Conservation (phyloP, 2,888 invertebrate species). For the Tinea semifulvella region DNA sequence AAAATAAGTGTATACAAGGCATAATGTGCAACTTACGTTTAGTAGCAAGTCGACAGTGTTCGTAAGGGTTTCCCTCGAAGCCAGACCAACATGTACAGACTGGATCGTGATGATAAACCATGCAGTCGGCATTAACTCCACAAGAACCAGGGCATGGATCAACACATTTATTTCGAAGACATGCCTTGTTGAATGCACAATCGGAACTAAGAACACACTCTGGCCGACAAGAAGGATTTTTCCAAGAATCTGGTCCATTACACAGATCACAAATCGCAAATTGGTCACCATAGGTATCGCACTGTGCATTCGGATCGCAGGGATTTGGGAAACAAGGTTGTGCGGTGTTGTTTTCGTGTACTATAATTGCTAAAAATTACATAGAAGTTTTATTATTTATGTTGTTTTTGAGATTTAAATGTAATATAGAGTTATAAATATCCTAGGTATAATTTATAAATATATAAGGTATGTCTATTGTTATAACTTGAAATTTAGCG, state of each 20-base stretch:
- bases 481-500: slow-evolving; percentile 15
- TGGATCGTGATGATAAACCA: slow-evolving; percentile 76
- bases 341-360: slow-evolving; percentile 68
- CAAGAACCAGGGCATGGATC: slow-evolving; percentile 85
- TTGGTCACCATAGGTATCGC: slow-evolving; percentile 76
- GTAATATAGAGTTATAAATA: background rate
- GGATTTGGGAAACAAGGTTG: slow-evolving; percentile 82
- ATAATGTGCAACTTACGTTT: slow-evolving; percentile 63
- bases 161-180: slow-evolving; percentile 75
- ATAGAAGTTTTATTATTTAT: slow-evolving; percentile 10
- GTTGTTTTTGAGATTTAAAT: background rate
- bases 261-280: slow-evolving; percentile 85
- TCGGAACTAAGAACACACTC: slow-evolving; percentile 85
- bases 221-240: slow-evolving; percentile 80
- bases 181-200: slow-evolving; percentile 80
- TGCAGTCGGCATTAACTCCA: slow-evolving; percentile 76
- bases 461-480: no score
- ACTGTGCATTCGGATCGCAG: slow-evolving; percentile 73
- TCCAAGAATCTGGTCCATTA: slow-evolving; percentile 70
- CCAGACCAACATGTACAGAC: slow-evolving; percentile 75
- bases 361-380: slow-evolving; percentile 50
- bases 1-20: slow-evolving; percentile 14
- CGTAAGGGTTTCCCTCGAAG: slow-evolving; percentile 79
- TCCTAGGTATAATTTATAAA: slow-evolving; percentile 7
- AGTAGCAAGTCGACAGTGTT: slow-evolving; percentile 71